These are phyloP conservation scores for Aleadryas rufinucha DNA, from an alignment of 2,113 vertebrate species.

Conservation along the genomic window DNA sequence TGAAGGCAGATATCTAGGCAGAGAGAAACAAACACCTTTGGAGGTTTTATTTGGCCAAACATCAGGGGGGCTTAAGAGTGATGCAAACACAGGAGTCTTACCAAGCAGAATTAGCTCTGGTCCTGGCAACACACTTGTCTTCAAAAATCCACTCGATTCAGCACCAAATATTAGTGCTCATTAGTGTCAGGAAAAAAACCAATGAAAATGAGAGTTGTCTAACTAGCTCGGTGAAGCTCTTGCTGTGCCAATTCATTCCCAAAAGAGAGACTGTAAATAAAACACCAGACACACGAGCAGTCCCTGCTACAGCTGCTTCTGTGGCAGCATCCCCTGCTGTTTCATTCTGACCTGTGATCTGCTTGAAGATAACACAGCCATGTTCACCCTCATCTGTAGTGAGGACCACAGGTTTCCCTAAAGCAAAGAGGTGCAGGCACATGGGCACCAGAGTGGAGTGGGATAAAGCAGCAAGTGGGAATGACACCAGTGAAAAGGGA, in stretches of 20 bases:
- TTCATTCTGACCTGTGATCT: neutral
- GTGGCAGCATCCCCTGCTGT: neutral
- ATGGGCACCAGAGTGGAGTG: neutral
- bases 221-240: neutral
- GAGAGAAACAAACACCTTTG: neutral
- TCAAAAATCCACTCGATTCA: neutral
- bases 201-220: neutral
- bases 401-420: neutral
- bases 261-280: neutral
- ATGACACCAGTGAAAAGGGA: neutral
- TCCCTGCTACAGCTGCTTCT: neutral
- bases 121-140: neutral
- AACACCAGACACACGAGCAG: rapidly evolving
- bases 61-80: neutral
- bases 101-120: neutral
- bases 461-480: neutral
- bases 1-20: neutral
- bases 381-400: neutral
- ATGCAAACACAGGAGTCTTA: neutral
- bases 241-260: neutral
- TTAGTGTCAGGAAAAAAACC: neutral
- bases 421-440: neutral
- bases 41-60: neutral
- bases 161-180: neutral
- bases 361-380: neutral